Evolutionary conservation across 2,113 vertebrate species (phyloP).

Genomic region (Campylorhamphus procurvoides): DNA sequence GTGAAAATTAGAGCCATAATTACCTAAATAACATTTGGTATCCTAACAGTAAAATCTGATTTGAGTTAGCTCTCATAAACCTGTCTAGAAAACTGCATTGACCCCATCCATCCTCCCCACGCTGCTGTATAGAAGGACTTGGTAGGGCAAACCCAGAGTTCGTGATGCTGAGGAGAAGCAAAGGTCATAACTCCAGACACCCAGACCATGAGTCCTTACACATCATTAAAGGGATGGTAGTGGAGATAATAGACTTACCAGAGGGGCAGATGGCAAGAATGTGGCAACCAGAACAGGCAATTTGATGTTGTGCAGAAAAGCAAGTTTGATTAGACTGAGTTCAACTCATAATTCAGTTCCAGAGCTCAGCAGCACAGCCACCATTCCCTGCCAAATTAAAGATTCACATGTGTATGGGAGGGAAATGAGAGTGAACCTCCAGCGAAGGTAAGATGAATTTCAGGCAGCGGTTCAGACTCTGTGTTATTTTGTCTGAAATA

Average conservation of each 20-base stretch:
- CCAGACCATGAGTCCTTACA: background rate
- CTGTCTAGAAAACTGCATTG: background rate
- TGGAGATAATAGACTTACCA: background rate
- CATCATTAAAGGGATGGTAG: background rate
- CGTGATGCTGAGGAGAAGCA: background rate
- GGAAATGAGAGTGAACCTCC: background rate
- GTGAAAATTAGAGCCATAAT: background rate
- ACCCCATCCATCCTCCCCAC: background rate
- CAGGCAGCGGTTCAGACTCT: background rate
- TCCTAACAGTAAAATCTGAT: background rate
- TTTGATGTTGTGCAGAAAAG: background rate
- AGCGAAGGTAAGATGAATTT: background rate
- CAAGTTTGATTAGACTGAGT: background rate
- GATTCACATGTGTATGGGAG: background rate
- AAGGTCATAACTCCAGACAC: background rate
- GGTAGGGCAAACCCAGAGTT: background rate
- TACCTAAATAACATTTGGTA: background rate
- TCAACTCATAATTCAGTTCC: background rate
- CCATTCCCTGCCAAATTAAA: background rate
- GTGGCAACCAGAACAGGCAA: slow-evolving; percentile 13
- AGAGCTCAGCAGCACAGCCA: background rate
- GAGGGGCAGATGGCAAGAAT: background rate
- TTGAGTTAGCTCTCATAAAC: background rate
- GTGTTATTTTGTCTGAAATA: background rate
- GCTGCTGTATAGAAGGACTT: background rate